Evolutionary conservation across 2,888 invertebrate species (phyloP), one percentile per base, ranked within the genome.

Genomic region (Neoascia interrupta): DNA sequence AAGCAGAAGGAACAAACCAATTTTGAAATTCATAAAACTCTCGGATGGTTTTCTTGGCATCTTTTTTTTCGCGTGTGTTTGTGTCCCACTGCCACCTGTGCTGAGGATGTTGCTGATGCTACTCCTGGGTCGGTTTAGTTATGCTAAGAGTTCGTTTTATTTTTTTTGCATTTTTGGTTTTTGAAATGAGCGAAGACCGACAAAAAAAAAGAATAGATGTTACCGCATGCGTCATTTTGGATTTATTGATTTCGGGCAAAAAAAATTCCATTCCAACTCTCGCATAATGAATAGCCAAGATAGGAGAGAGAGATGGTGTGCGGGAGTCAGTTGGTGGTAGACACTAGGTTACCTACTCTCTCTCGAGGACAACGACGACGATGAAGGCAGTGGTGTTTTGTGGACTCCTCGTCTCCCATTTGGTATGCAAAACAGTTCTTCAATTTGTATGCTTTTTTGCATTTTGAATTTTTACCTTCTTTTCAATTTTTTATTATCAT

Each of bases 371-470:
- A 45, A 10, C 21, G 18, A 39, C 49, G 36, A 64, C 36, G 21
- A 13, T 58, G 19, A 49, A 16, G 19, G 23, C 18, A 51, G n/a
- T 45, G 6, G 36, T 31, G 51, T 15, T 49, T 26, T 2, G 51
- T 60, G 41, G 58, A 63, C 47, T 23, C 23, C 4, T 3, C 56
- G 37, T 23, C 61, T 66, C 8, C 56, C 61, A 79, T 79, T 79
- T 79, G 60, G 79, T 79, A 79, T 79, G 79, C 79, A 79, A 79
- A 79, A 39, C 66, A 79, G 79, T 54, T 73, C 73, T 61, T 45
- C 61, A 79, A 79, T 73, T 73, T 79, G 73, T 79, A 79, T 79
- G 79, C 66, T 73, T 73, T 72, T 79, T 68, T 73, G 73, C 61
- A 73, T 79, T 79, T 68, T 61, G 73, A 61, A 61, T 68, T 68